Percentiles rank a stretch among this genome's conserved stretches.
phyloP scores from a whole-genome alignment of 1,140 invertebrate genomes.

The Eulimnadia texana region DNA sequence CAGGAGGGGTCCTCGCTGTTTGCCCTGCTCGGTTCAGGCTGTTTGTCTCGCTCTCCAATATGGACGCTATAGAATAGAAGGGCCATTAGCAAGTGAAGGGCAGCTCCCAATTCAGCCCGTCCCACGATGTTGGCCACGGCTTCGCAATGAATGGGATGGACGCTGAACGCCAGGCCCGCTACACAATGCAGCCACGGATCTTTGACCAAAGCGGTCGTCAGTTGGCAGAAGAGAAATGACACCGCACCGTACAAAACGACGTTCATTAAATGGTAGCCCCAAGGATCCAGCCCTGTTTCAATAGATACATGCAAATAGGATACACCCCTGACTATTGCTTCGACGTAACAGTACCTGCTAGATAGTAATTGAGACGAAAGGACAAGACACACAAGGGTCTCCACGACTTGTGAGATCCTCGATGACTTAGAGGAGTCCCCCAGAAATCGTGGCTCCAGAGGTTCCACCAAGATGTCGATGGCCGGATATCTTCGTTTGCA shows the following conservation, averaged over 20 bases:
- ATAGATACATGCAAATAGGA: neutral
- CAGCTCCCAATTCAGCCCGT: conserved; percentile 36
- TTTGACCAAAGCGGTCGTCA: conserved; percentile 20
- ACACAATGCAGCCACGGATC: conserved; percentile 16
- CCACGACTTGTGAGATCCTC: conserved; percentile 88
- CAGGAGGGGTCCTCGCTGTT: neutral
- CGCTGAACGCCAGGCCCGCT: conserved; percentile 25
- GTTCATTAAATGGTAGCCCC: conserved; percentile 35
- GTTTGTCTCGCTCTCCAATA: neutral
- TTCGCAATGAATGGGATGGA: conserved; percentile 35
- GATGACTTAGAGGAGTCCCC: conserved; percentile 71
- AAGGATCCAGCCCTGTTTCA: conserved; percentile 28
- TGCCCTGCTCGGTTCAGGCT: neutral
- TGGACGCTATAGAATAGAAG: conserved; percentile 25
- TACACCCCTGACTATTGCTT: neutral
- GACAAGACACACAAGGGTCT: conserved; percentile 83
- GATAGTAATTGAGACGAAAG: conserved; percentile 77
- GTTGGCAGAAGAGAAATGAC: conserved; percentile 26
- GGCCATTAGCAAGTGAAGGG: conserved; percentile 33
- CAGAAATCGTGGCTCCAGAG: conserved; percentile 77
- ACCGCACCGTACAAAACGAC: conserved; percentile 33
- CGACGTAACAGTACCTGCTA: conserved; percentile 37
- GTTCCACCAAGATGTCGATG: conserved; percentile 46
- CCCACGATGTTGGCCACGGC: conserved; percentile 40
- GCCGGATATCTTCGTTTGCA: conserved; percentile 67